These are phyloP conservation scores for Mechanitis messenoides DNA, from an alignment of 2,888 invertebrate genomes.

Conservation along the genomic window DNA sequence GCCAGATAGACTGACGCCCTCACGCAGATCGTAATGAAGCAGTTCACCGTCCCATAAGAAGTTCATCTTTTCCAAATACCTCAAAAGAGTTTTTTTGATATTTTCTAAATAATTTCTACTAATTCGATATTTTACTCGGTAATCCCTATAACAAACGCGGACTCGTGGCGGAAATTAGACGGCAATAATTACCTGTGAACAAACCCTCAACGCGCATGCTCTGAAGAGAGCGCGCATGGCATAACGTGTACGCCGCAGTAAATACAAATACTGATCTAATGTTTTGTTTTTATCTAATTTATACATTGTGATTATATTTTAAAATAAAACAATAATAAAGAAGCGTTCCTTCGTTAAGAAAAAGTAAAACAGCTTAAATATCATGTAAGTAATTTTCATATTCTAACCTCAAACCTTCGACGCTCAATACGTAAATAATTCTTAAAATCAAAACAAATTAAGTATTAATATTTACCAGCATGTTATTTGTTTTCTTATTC, in stretches of 20 bases:
- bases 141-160: constrained; percentile 57
- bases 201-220: constrained; percentile 49
- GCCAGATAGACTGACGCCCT: no score
- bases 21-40: no score
- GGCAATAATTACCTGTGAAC: constrained; percentile 54
- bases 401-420: no score
- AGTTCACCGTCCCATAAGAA: no score
- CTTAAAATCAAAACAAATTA: no score
- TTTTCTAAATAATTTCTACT: neutral
- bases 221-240: constrained; percentile 54
- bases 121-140: constrained; percentile 33
- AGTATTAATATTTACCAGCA: no score
- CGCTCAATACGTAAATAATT: no score
- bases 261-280: constrained; percentile 31
- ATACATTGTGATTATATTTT: constrained; percentile 7
- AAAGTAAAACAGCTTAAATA: neutral
- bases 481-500: no score
- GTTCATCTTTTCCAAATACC: no score
- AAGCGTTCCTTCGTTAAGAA: neutral
- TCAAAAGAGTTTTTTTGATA: no score
- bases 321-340: neutral
- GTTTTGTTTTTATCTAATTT: constrained; percentile 19
- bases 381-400: neutral
- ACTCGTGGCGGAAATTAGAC: constrained; percentile 60
- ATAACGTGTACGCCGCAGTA: constrained; percentile 38